phyloP scores from a whole-genome alignment of 2,113 vertebrate genomes.

The Sylvietta virens region DNA sequence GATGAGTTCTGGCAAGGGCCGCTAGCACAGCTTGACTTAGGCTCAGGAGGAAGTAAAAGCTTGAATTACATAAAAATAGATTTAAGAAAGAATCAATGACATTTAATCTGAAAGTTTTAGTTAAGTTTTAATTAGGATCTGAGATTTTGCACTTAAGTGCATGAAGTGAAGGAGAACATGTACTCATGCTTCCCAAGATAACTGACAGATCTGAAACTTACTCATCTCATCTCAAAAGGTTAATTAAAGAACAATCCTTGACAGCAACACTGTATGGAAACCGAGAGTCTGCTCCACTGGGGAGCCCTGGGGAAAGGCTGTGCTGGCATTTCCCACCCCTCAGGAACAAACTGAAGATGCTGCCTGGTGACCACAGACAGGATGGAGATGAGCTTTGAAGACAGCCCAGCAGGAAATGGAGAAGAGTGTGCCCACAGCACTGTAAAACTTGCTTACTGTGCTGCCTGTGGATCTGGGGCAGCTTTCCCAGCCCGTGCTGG shows the following conservation, averaged over 20 bases:
- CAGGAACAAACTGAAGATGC: background rate
- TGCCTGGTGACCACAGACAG: accelerated
- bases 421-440: background rate
- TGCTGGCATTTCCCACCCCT: background rate
- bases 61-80: constrained; percentile 44
- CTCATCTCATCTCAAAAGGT: constrained; percentile 36
- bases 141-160: constrained; percentile 22
- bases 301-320: background rate
- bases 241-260: constrained; percentile 43
- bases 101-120: constrained; percentile 53
- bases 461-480: background rate
- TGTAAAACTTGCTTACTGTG: accelerated
- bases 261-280: background rate
- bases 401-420: background rate
- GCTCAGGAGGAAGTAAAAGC: constrained; percentile 16
- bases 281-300: accelerated
- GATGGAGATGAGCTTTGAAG: background rate
- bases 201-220: constrained; percentile 48
- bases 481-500: background rate
- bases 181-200: constrained; percentile 25
- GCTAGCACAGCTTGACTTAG: constrained; percentile 31
- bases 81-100: constrained; percentile 53
- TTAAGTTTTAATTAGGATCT: constrained; percentile 56
- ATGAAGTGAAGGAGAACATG: constrained; percentile 1
- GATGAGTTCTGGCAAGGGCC: background rate